phyloP scores from a whole-genome alignment of 2,888 invertebrate species.

The Limnephilus lunatus region DNA sequence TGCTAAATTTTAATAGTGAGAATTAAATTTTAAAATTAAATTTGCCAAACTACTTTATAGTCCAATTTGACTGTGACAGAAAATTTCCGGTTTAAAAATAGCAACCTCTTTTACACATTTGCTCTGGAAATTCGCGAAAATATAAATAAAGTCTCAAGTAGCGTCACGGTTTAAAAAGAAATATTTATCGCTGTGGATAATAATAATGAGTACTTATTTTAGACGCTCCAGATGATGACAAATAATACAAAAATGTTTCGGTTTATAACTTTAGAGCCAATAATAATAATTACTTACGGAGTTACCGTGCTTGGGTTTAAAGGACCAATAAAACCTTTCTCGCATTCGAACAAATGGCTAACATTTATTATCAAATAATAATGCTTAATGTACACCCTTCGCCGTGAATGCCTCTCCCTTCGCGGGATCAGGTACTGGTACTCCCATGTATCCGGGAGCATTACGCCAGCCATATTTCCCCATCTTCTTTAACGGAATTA shows the following conservation, averaged over 20 bases:
- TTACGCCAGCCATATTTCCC: constrained; percentile 2
- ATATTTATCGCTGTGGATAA: background rate
- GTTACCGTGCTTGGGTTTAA: background rate
- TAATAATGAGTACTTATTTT: background rate
- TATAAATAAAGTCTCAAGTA: background rate
- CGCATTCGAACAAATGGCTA: background rate
- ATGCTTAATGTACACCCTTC: constrained; percentile 18
- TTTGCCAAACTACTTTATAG: background rate
- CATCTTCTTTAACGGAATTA: constrained; percentile 31
- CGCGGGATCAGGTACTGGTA: background rate
- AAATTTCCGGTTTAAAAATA: background rate
- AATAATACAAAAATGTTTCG: background rate
- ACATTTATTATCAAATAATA: constrained; percentile 6
- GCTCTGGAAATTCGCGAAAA: background rate
- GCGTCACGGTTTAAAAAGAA: background rate
- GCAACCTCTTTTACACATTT: background rate
- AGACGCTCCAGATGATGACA: background rate
- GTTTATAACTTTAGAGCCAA: too few species aligned
- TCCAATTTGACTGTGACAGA: background rate
- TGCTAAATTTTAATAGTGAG: background rate
- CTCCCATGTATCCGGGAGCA: background rate
- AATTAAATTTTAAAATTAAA: background rate
- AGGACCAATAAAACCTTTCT: background rate
- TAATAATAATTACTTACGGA: too few species aligned
- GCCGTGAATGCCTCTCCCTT: background rate